A percentile compares a stretch with the other conserved stretches of the same genome.
Conservation (phyloP, 2,113 vertebrate genomes). For the Gadus chalcogrammus region DNA sequence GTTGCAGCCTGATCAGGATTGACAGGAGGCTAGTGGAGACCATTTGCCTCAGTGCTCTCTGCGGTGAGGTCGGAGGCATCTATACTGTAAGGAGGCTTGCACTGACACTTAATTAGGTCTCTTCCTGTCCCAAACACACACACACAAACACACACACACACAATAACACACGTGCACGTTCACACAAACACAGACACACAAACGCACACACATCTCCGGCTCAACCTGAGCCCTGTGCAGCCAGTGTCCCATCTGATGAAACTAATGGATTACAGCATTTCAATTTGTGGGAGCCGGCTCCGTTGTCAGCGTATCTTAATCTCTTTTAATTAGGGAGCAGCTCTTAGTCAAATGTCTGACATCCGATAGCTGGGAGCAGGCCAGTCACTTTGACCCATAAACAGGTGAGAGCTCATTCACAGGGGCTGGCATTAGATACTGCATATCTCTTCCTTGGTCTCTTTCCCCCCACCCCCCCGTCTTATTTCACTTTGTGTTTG, state of each 20-base stretch:
- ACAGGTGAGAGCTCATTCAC: slow-evolving; percentile 63
- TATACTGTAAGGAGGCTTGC: slow-evolving; percentile 46
- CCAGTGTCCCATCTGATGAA: slow-evolving; percentile 67
- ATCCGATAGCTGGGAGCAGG: slow-evolving; percentile 64
- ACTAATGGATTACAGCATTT: slow-evolving; percentile 71
- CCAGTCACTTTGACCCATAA: slow-evolving; percentile 60
- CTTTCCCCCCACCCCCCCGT: slow-evolving; percentile 13
- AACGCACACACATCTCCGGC: slow-evolving; percentile 9
- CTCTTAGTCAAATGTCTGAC: slow-evolving; percentile 75
- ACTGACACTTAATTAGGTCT: slow-evolving; percentile 68
- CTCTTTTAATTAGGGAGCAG: slow-evolving; percentile 70
- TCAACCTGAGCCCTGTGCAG: slow-evolving; percentile 19
- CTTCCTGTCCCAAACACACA: slow-evolving; percentile 52
- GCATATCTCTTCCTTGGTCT: slow-evolving; percentile 25
- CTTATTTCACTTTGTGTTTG: slow-evolving; percentile 13
- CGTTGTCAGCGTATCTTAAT: slow-evolving; percentile 71
- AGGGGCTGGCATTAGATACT: slow-evolving; percentile 16
- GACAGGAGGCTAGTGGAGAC: slow-evolving; percentile 55
- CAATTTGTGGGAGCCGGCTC: slow-evolving; percentile 62
- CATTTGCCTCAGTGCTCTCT: slow-evolving; percentile 44
- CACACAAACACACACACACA: background rate
- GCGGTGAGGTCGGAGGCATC: slow-evolving; percentile 62
- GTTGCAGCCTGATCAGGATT: slow-evolving; percentile 53
- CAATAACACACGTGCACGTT: background rate
- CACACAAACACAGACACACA: slow-evolving; percentile 5